These are phyloP conservation scores for Enteromius mattozi DNA, from an alignment of 2,797 vertebrate genomes.

Conservation along the genomic window DNA sequence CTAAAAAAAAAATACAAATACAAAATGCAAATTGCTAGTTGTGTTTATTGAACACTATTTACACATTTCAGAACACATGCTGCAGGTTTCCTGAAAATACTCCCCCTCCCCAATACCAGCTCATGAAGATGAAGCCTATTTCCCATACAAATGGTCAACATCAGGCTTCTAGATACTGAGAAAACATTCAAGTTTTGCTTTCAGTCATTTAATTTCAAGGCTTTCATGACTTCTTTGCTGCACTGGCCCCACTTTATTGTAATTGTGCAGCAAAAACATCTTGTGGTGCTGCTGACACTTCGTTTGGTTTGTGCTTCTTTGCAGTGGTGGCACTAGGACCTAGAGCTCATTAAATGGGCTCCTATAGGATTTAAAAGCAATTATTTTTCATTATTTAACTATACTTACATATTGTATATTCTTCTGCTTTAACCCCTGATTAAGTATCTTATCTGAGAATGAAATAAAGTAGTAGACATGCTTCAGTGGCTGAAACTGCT, in stretches of 20 bases:
- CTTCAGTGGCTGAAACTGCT: constrained; percentile 38
- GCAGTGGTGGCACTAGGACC: constrained; percentile 80
- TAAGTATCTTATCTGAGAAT: constrained; percentile 49
- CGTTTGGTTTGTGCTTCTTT: constrained; percentile 86
- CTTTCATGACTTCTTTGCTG: constrained; percentile 69
- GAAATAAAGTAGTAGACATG: constrained; percentile 48
- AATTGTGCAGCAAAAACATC: constrained; percentile 80
- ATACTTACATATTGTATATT: constrained; percentile 41
- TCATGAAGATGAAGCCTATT: constrained; percentile 62
- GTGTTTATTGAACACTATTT: constrained; percentile 81
- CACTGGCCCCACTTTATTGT: constrained; percentile 75
- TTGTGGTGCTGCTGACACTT: constrained; percentile 76
- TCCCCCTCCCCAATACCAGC: constrained; percentile 42
- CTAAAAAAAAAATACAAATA: constrained; percentile 9
- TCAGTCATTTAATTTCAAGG: constrained; percentile 72
- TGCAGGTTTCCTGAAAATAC: constrained; percentile 72
- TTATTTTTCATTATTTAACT: constrained; percentile 50
- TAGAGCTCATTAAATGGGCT: constrained; percentile 70
- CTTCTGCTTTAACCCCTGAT: constrained; percentile 69
- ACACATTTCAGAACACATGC: constrained; percentile 82
- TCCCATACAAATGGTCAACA: constrained; percentile 70
- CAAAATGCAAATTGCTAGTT: constrained; percentile 57
- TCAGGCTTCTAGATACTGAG: constrained; percentile 74
- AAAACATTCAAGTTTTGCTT: constrained; percentile 79
- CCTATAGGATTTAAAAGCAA: constrained; percentile 48